A percentile compares a stretch with the other conserved stretches of the same genome.
Evolutionary conservation across 2,888 invertebrate species (phyloP).

Genomic region (Platycnemis pennipes): DNA sequence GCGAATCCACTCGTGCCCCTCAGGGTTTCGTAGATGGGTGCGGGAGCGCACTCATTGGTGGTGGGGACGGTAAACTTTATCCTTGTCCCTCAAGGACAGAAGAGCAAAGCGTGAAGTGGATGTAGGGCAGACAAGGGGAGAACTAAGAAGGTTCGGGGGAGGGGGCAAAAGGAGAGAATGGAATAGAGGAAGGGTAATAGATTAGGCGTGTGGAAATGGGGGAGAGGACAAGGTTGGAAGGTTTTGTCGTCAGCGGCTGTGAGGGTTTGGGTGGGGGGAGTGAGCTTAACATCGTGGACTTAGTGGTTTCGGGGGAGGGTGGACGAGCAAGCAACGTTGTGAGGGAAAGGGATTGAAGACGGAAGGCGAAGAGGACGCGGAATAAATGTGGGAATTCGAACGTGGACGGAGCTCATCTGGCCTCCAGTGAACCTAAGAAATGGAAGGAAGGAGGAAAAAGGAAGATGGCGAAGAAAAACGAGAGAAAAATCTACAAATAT

Average conservation of each 20-base stretch:
- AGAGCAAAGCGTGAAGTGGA: background rate
- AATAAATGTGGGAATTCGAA: background rate
- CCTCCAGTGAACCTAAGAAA: background rate
- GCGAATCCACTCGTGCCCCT: background rate
- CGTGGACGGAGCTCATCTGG: background rate
- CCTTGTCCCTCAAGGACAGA: background rate
- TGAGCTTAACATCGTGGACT: background rate
- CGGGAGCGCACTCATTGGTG: background rate
- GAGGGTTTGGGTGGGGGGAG: background rate
- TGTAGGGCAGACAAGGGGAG: too few species aligned
- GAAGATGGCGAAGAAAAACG: too few species aligned
- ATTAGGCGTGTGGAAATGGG: background rate
- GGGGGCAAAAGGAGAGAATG: background rate
- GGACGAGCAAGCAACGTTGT: background rate
- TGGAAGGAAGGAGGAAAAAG: background rate
- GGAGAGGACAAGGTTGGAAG: background rate
- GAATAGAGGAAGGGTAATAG: background rate
- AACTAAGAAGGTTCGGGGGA: background rate
- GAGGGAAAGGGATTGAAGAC: background rate
- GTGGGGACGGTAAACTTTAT: background rate
- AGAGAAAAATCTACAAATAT: too few species aligned
- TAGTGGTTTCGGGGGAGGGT: background rate
- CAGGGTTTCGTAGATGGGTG: background rate
- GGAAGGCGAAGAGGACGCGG: too few species aligned
- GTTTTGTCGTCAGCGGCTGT: background rate